Base-by-base conservation (phyloP, 1,140 invertebrate species). In the Ips typographus region DNA sequence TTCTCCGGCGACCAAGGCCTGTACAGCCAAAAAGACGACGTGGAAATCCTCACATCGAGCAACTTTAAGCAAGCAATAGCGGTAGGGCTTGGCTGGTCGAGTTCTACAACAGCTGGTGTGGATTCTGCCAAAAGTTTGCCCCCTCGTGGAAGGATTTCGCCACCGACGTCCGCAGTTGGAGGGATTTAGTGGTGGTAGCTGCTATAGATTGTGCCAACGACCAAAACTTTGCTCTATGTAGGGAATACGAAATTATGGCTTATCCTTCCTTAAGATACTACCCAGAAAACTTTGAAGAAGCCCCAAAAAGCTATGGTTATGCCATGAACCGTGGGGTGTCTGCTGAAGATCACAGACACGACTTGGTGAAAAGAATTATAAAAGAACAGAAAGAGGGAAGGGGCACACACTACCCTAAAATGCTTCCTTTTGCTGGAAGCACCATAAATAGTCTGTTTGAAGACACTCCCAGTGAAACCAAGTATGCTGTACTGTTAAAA, bases 21-120 rank as follows among this genome's bases (percentile, higher is more conserved):
- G 1, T 91, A 91, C 72, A 82, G 81, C 52, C 72, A 78, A 0
- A 82, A 81, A 59, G 88, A 91, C 76, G 80, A 86, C 64, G 81
- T 91, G 42, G 78, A 83, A 36, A 77, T 87, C 70, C 76, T 91
- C 47, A 85, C 87, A 76, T 70, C 67, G 0, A 79, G 80, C 4
- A 90, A 87, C 78, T 89, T 90, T 74, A 84, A 86, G 61, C 47
- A 77, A 1, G 76, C 80, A 60, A 76, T 93, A 85, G 86, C 68
- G 81, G 80, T 7, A 83, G 83, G 75, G 87, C 87, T 0, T 90
- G 88, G 83, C 65, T 95, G 2, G 85, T 95, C 1, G 91, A 96
- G 80, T 96, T 95, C 83, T 95, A 94, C 76, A 94, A 91, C 76
- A 91, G 88, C 75, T 96, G 90, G 86, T 96, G 94, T 78, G 94